phyloP scores from a whole-genome alignment of 2,888 invertebrate genomes.

The Ametastegia equiseti region DNA sequence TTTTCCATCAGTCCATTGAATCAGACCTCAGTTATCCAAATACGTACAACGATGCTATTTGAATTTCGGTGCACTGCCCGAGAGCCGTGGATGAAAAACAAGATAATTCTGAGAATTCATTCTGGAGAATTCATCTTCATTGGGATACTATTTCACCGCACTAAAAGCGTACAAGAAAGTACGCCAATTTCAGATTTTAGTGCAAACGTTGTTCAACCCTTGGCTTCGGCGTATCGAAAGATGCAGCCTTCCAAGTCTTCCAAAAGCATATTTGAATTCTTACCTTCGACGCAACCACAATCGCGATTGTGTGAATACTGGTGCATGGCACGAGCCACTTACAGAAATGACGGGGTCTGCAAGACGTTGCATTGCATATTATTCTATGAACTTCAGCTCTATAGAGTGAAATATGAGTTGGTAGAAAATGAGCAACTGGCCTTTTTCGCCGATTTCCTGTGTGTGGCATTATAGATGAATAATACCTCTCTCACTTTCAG shows the following conservation, averaged over 20 bases:
- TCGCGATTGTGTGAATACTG: neutral
- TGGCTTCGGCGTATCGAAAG: neutral
- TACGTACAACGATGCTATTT: neutral
- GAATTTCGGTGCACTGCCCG: neutral
- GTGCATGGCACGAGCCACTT: neutral
- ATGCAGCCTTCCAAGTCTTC: conserved; percentile 1
- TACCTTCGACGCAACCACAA: neutral
- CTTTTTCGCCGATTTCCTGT: neutral
- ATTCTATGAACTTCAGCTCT: neutral
- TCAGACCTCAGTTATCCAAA: no score
- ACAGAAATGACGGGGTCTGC: neutral
- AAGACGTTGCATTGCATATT: neutral
- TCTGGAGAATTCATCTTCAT: conserved; percentile 4
- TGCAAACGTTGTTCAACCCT: neutral
- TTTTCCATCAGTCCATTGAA: neutral
- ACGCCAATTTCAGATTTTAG: conserved; percentile 8
- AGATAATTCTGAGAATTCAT: conserved; percentile 9
- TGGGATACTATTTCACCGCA: neutral
- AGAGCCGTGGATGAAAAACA: neutral
- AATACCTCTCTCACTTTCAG: neutral
- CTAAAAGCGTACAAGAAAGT: neutral
- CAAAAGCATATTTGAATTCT: neutral
- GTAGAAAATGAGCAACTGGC: neutral
- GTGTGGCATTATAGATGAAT: neutral
- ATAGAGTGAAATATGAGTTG: neutral